phyloP scores from a whole-genome alignment of 2,888 invertebrate genomes.

The Mechanitis mazaeus region DNA sequence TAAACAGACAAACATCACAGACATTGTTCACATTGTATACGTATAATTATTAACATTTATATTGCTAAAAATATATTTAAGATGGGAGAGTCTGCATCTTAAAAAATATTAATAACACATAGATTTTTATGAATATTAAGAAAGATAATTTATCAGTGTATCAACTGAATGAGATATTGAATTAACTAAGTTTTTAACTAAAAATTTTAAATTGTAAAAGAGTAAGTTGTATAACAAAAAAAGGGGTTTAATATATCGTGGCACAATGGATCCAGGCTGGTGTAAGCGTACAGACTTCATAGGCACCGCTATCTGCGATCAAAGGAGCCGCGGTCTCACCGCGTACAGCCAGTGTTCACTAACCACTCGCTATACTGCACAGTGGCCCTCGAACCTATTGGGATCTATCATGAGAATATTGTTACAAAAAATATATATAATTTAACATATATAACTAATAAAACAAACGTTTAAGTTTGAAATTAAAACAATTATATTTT shows the following conservation, averaged over 20 bases:
- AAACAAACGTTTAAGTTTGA: too few species aligned
- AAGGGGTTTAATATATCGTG: background rate
- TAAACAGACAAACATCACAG: conserved; percentile 33
- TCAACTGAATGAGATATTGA: too few species aligned
- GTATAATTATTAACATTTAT: background rate
- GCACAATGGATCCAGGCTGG: conserved; percentile 27
- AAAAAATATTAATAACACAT: too few species aligned
- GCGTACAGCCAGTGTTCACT: background rate
- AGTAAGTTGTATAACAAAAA: background rate
- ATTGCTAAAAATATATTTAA: background rate
- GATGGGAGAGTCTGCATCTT: too few species aligned
- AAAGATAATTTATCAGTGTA: too few species aligned
- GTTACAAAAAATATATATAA: too few species aligned
- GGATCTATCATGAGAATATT: too few species aligned
- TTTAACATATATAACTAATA: too few species aligned
- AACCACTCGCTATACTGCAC: conserved; percentile 15
- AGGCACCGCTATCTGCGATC: conserved; percentile 41
- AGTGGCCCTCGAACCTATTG: conserved; percentile 6
- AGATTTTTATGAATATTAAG: too few species aligned
- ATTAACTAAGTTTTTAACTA: too few species aligned
- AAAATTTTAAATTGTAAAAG: too few species aligned
- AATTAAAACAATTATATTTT: too few species aligned
- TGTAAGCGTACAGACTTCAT: conserved; percentile 32
- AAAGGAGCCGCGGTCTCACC: conserved; percentile 36
- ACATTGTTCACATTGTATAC: conserved; percentile 14